Evolutionary conservation across 1,140 invertebrate genomes (phyloP), one percentile per base, ranked within the genome.

Genomic region (Anoplolepis gracilipes): DNA sequence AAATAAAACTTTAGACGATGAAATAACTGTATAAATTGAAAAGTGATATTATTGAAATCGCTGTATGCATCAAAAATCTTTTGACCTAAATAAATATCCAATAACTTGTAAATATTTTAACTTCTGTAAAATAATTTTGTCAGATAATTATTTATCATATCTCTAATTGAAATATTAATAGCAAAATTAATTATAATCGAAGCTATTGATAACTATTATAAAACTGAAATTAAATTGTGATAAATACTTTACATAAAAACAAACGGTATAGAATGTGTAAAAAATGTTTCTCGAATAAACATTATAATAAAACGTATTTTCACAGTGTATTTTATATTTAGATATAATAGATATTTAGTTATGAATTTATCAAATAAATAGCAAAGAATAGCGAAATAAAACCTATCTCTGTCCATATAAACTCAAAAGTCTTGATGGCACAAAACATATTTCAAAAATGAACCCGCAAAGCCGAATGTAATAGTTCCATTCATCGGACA

Each of bases 401-500:
- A 30, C 10, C 22, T 65, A 57, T 30, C 19, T 72, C 55, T 46
- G 11, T 69, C 13, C 46, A 30, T 13, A 53, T 16, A 30, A 73
- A 64, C 42, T 19, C 10, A 75, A 77, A 86, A 89, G 84, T 57
- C 79, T 65, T 64, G 65, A 81, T 78, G 28, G 72, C 75, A 53
- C 65, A 6, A 72, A 25, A 28, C 62, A 73, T 78, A 78, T 70
- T 76, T 76, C 87, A 85, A 30, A 25, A 67, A 87, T 49, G 75
- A 75, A 28, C 59, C 46, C 59, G 55, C 19, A 59, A 39, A 53
- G 7, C 28, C n/a, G 70, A 42, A 46, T 22, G 64, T 88, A 88
- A 88, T 88, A 77, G 76, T 64, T 28, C 33, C 64, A 82, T 89
- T 88, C 87, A 85, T 82, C 46, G 87, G 64, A 86, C 84, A 89